A percentile compares a stretch with the other conserved stretches of the same genome.
Conservation (phyloP, 2,113 vertebrate species). For the Engystomops pustulosus region DNA sequence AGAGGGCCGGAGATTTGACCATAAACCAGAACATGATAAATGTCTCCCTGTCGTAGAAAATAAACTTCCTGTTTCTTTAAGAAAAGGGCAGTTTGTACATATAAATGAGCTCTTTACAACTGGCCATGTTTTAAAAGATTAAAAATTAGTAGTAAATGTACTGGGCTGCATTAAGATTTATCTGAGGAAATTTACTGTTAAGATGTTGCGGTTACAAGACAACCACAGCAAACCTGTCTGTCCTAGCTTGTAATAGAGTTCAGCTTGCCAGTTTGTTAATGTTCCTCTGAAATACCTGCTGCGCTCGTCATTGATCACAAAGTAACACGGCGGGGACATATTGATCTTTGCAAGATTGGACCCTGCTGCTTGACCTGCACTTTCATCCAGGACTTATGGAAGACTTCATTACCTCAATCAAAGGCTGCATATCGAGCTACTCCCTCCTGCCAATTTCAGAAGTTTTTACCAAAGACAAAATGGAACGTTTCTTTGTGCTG, state of each 20-base stretch:
- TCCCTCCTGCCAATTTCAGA: not conserved
- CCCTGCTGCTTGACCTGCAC: slow-evolving; percentile 40
- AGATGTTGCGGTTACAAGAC: not conserved
- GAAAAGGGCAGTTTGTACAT: too few species aligned
- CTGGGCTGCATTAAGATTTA: not conserved
- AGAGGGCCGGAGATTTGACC: too few species aligned
- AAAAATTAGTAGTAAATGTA: too few species aligned
- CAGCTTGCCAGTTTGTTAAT: slow-evolving; percentile 3
- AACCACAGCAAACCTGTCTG: not conserved
- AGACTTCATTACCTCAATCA: slow-evolving; percentile 47
- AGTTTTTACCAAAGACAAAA: slow-evolving; percentile 4
- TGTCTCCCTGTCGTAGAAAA: too few species aligned
- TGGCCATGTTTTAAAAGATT: too few species aligned
- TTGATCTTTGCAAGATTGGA: slow-evolving; percentile 32
- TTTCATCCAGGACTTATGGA: slow-evolving; percentile 22
- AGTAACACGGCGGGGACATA: slow-evolving; percentile 22
- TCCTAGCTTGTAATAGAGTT: not conserved
- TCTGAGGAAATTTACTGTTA: not conserved
- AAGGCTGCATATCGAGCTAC: slow-evolving; percentile 16
- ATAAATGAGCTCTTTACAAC: too few species aligned
- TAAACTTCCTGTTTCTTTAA: too few species aligned
- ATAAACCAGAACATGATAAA: too few species aligned
- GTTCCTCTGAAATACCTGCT: not conserved
- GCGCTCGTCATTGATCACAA: slow-evolving; percentile 25
- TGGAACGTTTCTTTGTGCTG: not conserved